Base-by-base conservation (phyloP, 2,888 invertebrate species). In the Rhagonycha lutea region DNA sequence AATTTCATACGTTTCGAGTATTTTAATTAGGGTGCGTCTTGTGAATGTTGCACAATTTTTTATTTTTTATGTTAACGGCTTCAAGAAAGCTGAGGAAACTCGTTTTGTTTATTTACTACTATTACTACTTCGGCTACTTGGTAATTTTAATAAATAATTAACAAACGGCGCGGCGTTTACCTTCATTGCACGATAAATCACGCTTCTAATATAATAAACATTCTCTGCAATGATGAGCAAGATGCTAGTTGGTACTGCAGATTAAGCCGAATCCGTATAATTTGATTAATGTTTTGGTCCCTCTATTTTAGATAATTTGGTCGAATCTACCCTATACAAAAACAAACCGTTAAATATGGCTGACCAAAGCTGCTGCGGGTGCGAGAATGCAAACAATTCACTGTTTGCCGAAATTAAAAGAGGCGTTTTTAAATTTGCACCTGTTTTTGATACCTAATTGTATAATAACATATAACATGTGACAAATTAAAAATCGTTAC, bases 181-280 rank as follows among this genome's bases (percentile, higher is more conserved):
- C 78, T 78, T 80, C 74, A 78, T 80, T 78, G 77, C 69, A 77
- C 80, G 81, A 83, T 83, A 82, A 83, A 83, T 83, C 83, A 83
- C 78, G 74, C 74, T 60, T 74, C 78, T 82, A 83, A 83, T 83
- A 82, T 83, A 83, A 82, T 83, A 83, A 82, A 82, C 82, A 83
- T 81, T 80, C 79, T 80, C 78, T 77, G 75, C 82, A 80, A 80
- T 81, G 83, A 82, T 83, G 81, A 79, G 81, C 82, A 83, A 83
- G 81, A 81, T 81, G 81, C 79, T 82, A 81, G 81, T 82, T 80
- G 80, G 80, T 80, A 83, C 81, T 81, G 80, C 81, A 84, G 83
- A 84, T 84, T 84, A 83, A 82, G 83, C 83, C 82, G 83, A 83
- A 84, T 83, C 82, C 83, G 81, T 82, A 81, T 82, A 82, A 84